Base-by-base conservation (phyloP, 2,797 vertebrate genomes). In the Parotocinclus haroldoi region DNA sequence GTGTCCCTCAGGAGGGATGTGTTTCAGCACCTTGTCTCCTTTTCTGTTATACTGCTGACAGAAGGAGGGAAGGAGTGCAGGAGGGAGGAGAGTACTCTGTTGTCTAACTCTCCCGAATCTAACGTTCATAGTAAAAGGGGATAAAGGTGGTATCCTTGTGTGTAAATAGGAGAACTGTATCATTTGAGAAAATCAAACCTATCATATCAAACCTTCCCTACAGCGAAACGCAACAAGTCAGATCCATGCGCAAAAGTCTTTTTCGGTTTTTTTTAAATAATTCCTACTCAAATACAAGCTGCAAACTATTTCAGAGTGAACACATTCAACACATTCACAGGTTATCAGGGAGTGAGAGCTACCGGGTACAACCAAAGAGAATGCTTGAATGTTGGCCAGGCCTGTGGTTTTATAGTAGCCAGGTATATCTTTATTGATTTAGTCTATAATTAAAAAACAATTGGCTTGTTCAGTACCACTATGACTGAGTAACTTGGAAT, bases 21-120 rank as follows among this genome's bases (percentile, higher is more conserved):
- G 72, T 89, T 88, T 89, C 87, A 88, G 79, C 87, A 87, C 87
- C 88, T 88, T 83, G 85, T 87, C 86, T 85, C 37, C 36, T 67
- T 84, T 76, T 78, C 78, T 86, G 82, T 78, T 76, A 72, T 68
- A 79, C 84, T 73, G 86, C 74, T 89, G 89, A 90, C 83, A 88
- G 85, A 69, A 40, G 74, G 74, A 66, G 60, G 62, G 68, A 82
- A 75, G 64, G 58, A 62, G 57, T 67, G 57, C 61, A 36, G 18
- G 42, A 69, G 71, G 67, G 64, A 77, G 71, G 67, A 74, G 65
- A 56, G 46, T 61, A 61, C 50, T 61, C 60, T 55, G 67, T 70
- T 73, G 67, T 64, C 52, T 76, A 50, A 65, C 72, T 65, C 59
- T 71, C 52, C 67, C 60, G 65, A 63, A 63, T 72, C 66, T 66